Percentiles rank a stretch among this genome's conserved stretches.
These are phyloP conservation scores for Uromys caudimaculatus DNA, from an alignment of 2,797 vertebrate genomes.

Conservation along the genomic window DNA sequence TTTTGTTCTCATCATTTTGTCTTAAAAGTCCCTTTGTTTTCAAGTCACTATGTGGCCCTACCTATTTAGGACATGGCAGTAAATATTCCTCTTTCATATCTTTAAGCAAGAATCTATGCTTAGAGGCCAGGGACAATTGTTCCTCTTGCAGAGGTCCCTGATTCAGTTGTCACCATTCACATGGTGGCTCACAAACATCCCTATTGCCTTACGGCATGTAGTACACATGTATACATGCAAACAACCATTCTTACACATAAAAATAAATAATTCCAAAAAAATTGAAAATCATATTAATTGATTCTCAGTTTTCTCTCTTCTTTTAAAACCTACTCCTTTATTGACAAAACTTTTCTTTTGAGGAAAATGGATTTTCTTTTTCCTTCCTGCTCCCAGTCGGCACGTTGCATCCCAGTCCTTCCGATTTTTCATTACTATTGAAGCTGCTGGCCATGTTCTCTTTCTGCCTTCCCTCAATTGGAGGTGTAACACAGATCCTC, in stretches of 20 bases:
- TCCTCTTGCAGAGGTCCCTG: neutral
- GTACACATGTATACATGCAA: neutral
- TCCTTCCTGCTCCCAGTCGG: neutral
- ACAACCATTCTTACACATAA: neutral
- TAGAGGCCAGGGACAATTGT: neutral
- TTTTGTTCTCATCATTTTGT: neutral
- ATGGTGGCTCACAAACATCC: no score
- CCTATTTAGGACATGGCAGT: neutral
- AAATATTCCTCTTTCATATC: neutral
- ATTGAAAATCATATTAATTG: neutral
- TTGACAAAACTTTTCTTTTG: neutral
- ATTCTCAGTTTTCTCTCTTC: neutral
- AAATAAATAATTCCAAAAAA: no score
- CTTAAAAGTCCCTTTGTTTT: neutral
- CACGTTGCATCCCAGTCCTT: neutral
- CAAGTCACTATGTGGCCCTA: neutral
- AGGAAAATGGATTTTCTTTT: neutral
- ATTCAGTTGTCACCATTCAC: neutral
- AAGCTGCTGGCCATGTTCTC: neutral
- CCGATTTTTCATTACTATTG: neutral
- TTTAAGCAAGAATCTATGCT: neutral
- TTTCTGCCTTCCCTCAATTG: neutral
- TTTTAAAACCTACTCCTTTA: neutral
- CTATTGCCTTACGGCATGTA: neutral
- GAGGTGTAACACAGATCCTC: neutral